Conservation (phyloP, 2,113 vertebrate species). For the Uria lomvia region DNA sequence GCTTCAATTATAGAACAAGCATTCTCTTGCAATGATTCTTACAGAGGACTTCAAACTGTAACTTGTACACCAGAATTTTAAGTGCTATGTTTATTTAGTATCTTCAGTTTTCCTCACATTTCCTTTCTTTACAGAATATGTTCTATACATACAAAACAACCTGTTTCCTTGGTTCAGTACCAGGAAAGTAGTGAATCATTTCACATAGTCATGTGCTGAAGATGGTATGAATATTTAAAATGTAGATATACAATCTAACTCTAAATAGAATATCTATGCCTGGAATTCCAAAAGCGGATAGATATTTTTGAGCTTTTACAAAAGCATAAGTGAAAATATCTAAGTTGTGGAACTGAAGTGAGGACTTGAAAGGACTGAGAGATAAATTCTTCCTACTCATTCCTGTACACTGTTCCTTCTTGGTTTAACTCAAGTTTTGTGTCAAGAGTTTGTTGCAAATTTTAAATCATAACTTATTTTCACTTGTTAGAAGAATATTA, state of each 20-base stretch:
- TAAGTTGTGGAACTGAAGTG: not conserved
- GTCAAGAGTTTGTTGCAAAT: not conserved
- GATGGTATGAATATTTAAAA: constrained; percentile 23
- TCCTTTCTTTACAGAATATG: not conserved
- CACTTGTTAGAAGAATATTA: not conserved
- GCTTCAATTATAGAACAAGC: not conserved
- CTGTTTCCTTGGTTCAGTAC: not conserved
- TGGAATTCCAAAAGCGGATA: not conserved
- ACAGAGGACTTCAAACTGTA: not conserved
- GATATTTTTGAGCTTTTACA: not conserved
- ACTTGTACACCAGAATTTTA: not conserved
- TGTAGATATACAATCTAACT: not conserved
- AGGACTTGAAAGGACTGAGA: not conserved
- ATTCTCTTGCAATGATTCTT: not conserved
- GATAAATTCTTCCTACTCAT: not conserved
- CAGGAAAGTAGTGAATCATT: not conserved
- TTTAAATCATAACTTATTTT: not conserved
- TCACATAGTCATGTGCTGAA: not conserved
- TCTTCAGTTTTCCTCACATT: not conserved
- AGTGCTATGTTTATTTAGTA: not conserved
- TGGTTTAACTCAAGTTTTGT: not conserved
- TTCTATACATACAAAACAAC: constrained; percentile 1
- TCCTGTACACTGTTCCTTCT: not conserved
- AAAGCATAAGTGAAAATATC: not conserved
- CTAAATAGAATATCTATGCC: not conserved